Evolutionary conservation across 2,888 invertebrate species (phyloP).

Genomic region (Peribatodes rhomboidaria): DNA sequence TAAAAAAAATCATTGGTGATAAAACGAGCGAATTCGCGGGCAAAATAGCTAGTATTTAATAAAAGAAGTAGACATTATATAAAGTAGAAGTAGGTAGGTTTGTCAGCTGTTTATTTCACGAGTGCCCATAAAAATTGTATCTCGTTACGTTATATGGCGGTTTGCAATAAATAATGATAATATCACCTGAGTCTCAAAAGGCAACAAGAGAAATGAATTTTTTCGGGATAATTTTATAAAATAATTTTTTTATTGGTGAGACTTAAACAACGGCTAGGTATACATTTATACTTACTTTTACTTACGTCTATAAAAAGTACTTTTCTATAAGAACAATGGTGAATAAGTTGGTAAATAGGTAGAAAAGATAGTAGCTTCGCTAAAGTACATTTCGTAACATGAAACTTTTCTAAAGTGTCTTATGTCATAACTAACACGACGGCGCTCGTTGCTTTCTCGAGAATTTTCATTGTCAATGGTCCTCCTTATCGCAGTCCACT

Average conservation of each 20-base stretch:
- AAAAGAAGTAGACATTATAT: no score
- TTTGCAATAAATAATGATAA: constrained; percentile 41
- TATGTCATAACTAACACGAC: not conserved
- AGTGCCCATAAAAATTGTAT: constrained; percentile 13
- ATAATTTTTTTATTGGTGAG: not conserved
- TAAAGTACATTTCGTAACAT: not conserved
- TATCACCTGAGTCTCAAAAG: constrained; percentile 40
- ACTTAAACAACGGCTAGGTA: no score
- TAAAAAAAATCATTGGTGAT: no score
- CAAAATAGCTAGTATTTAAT: no score
- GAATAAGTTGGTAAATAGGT: no score
- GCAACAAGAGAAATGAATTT: not conserved
- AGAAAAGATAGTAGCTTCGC: no score
- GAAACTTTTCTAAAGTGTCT: constrained; percentile 1
- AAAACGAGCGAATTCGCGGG: no score
- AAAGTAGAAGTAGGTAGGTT: no score
- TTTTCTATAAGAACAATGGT: no score
- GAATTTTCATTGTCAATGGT: not conserved
- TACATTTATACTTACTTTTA: no score
- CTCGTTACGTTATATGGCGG: constrained; percentile 20
- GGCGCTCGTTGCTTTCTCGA: not conserved
- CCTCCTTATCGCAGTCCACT: not conserved
- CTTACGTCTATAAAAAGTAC: no score
- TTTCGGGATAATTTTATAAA: no score
- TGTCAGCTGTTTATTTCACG: not conserved